Conservation (phyloP, 1,140 invertebrate genomes). For the Ruditapes philippinarum region DNA sequence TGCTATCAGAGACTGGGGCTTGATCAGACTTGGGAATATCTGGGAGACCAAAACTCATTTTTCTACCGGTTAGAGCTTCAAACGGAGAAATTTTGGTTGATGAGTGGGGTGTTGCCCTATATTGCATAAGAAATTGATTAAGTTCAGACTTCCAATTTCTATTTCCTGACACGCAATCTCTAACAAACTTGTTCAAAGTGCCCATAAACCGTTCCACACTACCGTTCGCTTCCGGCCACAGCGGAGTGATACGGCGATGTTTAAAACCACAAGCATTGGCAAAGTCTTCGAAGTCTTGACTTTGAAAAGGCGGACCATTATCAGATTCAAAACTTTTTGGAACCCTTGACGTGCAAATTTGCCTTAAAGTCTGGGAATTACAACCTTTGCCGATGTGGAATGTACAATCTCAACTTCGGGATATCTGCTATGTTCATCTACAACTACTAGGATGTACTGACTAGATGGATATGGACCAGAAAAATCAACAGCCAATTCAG, state of each 20-base stretch:
- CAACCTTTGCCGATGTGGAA: slow-evolving; percentile 66
- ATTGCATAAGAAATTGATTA: slow-evolving; percentile 62
- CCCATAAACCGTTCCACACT: slow-evolving; percentile 68
- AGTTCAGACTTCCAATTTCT: slow-evolving; percentile 58
- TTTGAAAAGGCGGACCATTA: slow-evolving; percentile 70
- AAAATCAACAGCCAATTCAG: slow-evolving; percentile 74
- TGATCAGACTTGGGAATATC: slow-evolving; percentile 2
- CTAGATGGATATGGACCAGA: slow-evolving; percentile 72
- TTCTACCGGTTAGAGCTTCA: slow-evolving; percentile 62
- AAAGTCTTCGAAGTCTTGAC: slow-evolving; percentile 66
- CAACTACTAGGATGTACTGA: slow-evolving; percentile 74
- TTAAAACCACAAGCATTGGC: slow-evolving; percentile 59
- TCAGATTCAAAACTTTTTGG: slow-evolving; percentile 64
- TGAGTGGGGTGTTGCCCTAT: slow-evolving; percentile 66
- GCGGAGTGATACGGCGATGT: slow-evolving; percentile 66
- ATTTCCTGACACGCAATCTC: slow-evolving; percentile 17
- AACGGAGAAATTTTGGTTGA: slow-evolving; percentile 60
- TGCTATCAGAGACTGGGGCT: not conserved
- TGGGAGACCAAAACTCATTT: slow-evolving; percentile 58
- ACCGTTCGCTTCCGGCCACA: slow-evolving; percentile 68
- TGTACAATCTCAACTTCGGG: slow-evolving; percentile 73
- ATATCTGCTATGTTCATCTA: slow-evolving; percentile 77
- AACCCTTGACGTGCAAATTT: slow-evolving; percentile 70
- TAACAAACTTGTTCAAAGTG: slow-evolving; percentile 62
- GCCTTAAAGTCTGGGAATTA: slow-evolving; percentile 62